A percentile compares a stretch with the other conserved stretches of the same genome.
These are phyloP conservation scores for Rhea americana DNA, from an alignment of 2,113 vertebrate genomes.

Conservation along the genomic window DNA sequence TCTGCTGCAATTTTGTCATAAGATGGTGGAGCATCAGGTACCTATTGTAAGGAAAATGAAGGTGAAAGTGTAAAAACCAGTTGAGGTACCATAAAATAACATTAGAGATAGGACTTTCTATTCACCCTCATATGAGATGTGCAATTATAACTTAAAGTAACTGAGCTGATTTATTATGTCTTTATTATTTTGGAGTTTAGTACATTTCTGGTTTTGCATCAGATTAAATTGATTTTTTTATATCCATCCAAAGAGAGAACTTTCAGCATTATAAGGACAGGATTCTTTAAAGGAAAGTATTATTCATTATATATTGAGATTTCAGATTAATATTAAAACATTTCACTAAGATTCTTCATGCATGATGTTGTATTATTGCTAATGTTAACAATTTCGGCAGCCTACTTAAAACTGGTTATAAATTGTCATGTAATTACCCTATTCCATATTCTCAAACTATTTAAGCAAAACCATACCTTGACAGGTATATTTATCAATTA, in stretches of 20 bases:
- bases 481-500: not conserved
- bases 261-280: not conserved
- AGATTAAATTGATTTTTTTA: not conserved
- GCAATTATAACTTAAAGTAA: not conserved
- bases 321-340: not conserved
- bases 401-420: not conserved
- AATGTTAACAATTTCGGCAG: not conserved
- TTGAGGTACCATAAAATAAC: not conserved
- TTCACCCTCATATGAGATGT: not conserved
- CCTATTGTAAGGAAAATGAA: slow-evolving; percentile 67
- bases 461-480: not conserved
- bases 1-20: slow-evolving; percentile 88
- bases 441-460: not conserved
- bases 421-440: not conserved
- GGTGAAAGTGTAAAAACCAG: not conserved
- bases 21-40: slow-evolving; percentile 90
- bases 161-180: not conserved
- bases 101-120: not conserved
- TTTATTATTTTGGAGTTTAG: not conserved
- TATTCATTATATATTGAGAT: not conserved
- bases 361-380: not conserved
- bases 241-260: not conserved
- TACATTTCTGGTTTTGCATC: not conserved
- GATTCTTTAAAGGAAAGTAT: not conserved
- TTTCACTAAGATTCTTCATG: not conserved